Conservation (phyloP, 2,113 vertebrate species). For the Chaetorhynchus papuensis region DNA sequence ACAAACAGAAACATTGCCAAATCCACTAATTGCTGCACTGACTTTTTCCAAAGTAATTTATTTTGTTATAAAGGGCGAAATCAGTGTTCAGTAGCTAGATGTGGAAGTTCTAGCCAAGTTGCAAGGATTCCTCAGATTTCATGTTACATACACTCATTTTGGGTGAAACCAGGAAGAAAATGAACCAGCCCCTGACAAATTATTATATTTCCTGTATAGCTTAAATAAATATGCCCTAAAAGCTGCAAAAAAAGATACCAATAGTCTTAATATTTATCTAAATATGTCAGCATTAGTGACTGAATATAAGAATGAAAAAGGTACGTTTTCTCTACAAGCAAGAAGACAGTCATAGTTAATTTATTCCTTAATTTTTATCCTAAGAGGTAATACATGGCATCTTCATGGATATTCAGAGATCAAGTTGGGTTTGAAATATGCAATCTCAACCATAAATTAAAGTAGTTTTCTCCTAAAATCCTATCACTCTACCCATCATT, state of each 20-base stretch:
- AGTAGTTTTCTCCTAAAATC: background rate
- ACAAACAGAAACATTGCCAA: background rate
- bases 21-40: background rate
- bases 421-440: background rate
- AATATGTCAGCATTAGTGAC: background rate
- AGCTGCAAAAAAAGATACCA: background rate
- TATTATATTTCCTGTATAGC: background rate
- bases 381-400: background rate
- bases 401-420: background rate
- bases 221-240: background rate
- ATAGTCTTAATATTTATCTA: background rate
- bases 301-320: background rate
- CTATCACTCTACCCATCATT: background rate
- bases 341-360: background rate
- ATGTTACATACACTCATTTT: background rate
- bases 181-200: background rate
- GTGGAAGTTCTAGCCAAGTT: background rate
- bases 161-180: background rate
- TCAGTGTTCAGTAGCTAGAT: background rate
- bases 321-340: background rate
- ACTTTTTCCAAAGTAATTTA: background rate
- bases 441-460: background rate
- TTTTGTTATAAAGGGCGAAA: background rate
- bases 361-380: background rate
- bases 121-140: background rate